Percentiles rank a stretch among this genome's conserved stretches.
Evolutionary conservation across 1,140 invertebrate species (phyloP).

Genomic region (Diabrotica virgifera): DNA sequence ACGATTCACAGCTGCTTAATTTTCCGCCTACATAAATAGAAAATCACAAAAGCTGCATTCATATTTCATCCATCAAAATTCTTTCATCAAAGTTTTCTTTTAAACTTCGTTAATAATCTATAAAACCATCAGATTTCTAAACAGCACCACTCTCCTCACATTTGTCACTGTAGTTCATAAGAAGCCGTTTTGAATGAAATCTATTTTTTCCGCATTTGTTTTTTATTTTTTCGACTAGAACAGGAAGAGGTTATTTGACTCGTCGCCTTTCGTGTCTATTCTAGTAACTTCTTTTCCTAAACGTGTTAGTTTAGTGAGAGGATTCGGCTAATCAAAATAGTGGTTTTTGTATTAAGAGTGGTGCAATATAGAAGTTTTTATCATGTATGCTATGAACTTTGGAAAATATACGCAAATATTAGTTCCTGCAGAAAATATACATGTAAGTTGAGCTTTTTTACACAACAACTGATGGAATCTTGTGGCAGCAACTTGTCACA

Average conservation of each 20-base stretch:
- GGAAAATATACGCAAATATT: constrained; percentile 19
- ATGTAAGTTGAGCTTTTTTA: constrained; percentile 24
- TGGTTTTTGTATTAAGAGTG: not conserved
- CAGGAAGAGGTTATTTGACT: constrained; percentile 27
- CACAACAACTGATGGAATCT: no score
- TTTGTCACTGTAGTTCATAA: constrained; percentile 11
- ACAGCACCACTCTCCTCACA: constrained; percentile 5
- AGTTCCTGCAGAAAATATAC: constrained; percentile 30
- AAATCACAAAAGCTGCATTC: no score
- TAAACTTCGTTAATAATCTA: no score
- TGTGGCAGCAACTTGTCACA: no score
- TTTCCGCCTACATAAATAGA: no score
- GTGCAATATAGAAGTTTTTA: not conserved
- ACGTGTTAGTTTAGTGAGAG: not conserved
- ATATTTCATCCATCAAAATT: no score
- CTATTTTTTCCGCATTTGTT: not conserved
- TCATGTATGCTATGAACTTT: constrained; percentile 19
- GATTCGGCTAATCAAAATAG: not conserved
- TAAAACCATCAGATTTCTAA: not conserved
- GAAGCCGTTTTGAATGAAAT: constrained; percentile 6
- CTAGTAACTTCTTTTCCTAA: constrained; percentile 1
- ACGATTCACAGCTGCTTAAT: no score
- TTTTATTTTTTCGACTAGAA: constrained; percentile 19
- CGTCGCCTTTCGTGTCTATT: constrained; percentile 29
- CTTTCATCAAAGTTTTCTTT: no score